Base-by-base conservation (phyloP, 1,140 invertebrate genomes). In the Habropoda laboriosa region DNA sequence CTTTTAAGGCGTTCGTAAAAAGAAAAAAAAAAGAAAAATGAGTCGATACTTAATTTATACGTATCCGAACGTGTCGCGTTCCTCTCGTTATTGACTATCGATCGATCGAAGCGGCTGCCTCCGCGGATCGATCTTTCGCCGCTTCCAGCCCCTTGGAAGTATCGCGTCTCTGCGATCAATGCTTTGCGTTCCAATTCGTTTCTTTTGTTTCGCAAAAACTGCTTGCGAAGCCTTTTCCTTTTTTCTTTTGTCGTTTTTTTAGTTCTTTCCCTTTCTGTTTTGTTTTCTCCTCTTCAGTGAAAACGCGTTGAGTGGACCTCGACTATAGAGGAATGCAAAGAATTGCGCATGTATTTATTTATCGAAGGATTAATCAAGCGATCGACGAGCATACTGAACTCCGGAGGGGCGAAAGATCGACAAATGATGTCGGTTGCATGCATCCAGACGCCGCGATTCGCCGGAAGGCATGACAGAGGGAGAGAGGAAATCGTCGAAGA, bases 21-120 rank as follows among this genome's bases (percentile, higher is more conserved):
- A n/a, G n/a, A n/a, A n/a, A n/a, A n/a, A n/a, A n/a, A n/a, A n/a
- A n/a, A n/a, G 2, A 24, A 61, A 57, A 71, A 47, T 55, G 55
- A 68, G 53, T 77, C 55, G 71, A 76, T 75, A 80, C 63, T 83
- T 83, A 83, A 83, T 74, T 82, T 82, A 80, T 82, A 82, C 67
- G 35, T 66, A 32, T 42, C 38, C 45, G n/a, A n/a, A 49, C 47
- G 64, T n/a, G 16, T 7, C 66, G 16, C 45, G 72, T 4, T 61
- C 24, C 38, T 47, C 55, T 57, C 18, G 27, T 12, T 18, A 5
- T n/a, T 18, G 72, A 30, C 16, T 16, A 13, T 13, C 7, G 6
- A 35, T 38, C 55, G 49, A 73, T 66, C 71, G 71, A 42, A 24
- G 13, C 16, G 53, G 5, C 74, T 68, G 30, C 51, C 3, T 16